Conservation (phyloP, 2,888 invertebrate genomes). For the Macrophya annulata region DNA sequence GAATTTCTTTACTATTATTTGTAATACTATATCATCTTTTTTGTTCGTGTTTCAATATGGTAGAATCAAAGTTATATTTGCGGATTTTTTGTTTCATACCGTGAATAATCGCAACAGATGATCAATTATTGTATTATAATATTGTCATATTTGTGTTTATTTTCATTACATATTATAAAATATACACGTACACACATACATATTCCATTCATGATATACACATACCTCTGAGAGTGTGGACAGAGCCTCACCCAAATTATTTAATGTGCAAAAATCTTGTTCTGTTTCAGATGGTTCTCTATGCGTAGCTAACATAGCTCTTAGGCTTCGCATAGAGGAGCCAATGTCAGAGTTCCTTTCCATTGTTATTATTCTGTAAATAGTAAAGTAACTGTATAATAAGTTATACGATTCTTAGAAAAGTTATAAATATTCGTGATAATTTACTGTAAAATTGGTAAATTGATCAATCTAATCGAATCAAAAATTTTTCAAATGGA, state of each 20-base stretch:
- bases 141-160: neutral
- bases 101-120: no score
- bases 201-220: neutral
- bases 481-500: neutral
- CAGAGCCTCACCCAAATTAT: conserved; percentile 66
- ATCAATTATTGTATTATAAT: no score
- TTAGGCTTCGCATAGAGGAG: conserved; percentile 59
- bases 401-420: neutral
- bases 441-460: neutral
- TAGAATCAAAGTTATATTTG: no score
- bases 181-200: neutral
- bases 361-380: conserved; percentile 35
- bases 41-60: no score
- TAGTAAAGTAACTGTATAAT: neutral
- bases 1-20: no score
- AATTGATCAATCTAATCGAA: neutral
- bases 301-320: conserved; percentile 58
- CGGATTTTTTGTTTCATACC: no score
- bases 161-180: neutral
- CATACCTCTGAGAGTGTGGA: conserved; percentile 66
- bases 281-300: conserved; percentile 56
- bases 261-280: conserved; percentile 63
- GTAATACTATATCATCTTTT: no score
- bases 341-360: conserved; percentile 15
- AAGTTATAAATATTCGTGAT: neutral